These are phyloP conservation scores for Osmoderma eremita DNA, from an alignment of 2,888 invertebrate species.

Conservation along the genomic window DNA sequence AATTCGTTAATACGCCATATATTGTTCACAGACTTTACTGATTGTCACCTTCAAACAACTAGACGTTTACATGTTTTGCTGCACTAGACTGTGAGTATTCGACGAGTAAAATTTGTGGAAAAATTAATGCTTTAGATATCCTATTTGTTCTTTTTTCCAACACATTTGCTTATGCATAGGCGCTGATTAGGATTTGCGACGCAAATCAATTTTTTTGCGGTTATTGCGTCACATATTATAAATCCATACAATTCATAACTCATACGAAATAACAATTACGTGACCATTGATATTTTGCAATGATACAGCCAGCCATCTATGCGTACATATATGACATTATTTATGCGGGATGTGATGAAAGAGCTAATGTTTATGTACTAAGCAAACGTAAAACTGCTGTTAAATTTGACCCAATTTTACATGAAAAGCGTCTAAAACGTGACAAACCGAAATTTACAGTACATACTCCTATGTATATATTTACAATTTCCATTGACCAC, in stretches of 20 bases:
- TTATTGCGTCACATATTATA: background rate
- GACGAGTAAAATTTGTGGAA: background rate
- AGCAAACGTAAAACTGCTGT: conserved; percentile 1
- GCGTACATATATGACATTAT: background rate
- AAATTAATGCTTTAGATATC: background rate
- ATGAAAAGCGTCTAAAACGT: background rate
- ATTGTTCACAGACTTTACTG: conserved; percentile 13
- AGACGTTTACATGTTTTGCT: conserved; percentile 45
- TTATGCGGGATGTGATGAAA: conserved; percentile 3
- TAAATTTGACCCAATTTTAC: conserved; percentile 13
- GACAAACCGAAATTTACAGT: background rate
- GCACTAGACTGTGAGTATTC: conserved; percentile 46
- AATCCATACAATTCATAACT: too few relatives aligned
- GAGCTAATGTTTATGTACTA: background rate
- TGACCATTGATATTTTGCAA: conserved; percentile 13
- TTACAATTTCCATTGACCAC: too few relatives aligned
- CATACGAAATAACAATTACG: background rate
- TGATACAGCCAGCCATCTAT: background rate
- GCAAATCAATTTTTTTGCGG: background rate
- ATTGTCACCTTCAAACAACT: background rate
- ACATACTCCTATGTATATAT: too few relatives aligned
- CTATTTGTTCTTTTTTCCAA: background rate
- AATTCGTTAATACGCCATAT: background rate
- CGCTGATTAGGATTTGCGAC: background rate
- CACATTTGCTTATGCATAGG: too few relatives aligned